phyloP scores from a whole-genome alignment of 2,888 invertebrate genomes.

The Cephus pulcher region DNA sequence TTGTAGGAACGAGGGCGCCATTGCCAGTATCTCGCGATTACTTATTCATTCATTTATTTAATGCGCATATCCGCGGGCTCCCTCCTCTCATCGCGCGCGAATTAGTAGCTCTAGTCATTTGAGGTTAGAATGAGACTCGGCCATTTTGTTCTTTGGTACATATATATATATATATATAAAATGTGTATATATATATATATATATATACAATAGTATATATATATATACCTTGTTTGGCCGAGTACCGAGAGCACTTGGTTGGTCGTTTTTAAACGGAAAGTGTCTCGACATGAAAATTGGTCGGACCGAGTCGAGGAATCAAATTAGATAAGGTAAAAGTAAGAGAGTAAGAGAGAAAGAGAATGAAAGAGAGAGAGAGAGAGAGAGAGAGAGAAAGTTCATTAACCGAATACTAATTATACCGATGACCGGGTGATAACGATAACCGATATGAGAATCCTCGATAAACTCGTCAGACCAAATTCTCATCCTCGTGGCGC shows the following conservation, averaged over 20 bases:
- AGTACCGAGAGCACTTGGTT: background rate
- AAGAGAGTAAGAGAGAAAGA: conserved; percentile 24
- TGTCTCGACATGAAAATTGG: conserved; percentile 4
- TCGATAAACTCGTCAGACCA: background rate
- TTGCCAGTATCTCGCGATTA: background rate
- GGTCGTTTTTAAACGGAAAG: background rate
- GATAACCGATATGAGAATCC: background rate
- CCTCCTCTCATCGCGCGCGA: background rate
- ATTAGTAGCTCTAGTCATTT: background rate
- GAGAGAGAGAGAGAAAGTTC: background rate
- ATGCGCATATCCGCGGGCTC: background rate
- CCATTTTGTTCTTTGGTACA: background rate
- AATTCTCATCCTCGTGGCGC: conserved; percentile 35
- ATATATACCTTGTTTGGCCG: background rate
- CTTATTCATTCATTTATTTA: background rate
- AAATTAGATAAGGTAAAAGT: conserved; percentile 33
- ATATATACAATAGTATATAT: background rate
- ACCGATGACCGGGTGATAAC: background rate
- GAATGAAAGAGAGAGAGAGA: conserved; percentile 30
- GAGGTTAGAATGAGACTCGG: background rate
- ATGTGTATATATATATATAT: no score
- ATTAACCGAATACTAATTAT: background rate
- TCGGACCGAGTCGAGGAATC: conserved; percentile 10
- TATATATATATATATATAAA: no score
- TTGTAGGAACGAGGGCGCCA: conserved; percentile 25